phyloP scores from a whole-genome alignment of 92 coral and sea anemone genomes.

The Bergia sp. region DNA sequence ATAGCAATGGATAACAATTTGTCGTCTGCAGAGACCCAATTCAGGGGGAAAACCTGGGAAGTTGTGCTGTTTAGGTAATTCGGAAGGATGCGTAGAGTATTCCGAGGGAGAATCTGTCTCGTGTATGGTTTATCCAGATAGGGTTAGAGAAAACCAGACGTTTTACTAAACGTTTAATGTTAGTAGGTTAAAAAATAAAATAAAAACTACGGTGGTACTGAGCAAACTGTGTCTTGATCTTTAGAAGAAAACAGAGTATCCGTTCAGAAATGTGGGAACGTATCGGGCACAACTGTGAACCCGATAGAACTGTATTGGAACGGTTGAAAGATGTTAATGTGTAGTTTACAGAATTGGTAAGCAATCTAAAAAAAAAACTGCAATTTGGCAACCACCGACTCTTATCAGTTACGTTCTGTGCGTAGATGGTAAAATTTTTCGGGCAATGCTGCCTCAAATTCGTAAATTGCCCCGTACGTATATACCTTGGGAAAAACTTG shows the following conservation, averaged over 20 bases:
- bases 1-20: too few relatives aligned
- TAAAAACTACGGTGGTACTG: neutral
- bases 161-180: neutral
- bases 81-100: neutral
- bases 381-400: constrained; percentile 9
- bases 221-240: neutral
- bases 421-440: too few relatives aligned
- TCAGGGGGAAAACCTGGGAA: neutral
- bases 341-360: neutral
- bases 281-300: neutral
- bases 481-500: too few relatives aligned
- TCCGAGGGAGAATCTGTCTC: neutral
- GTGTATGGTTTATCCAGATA: neutral
- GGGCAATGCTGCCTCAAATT: too few relatives aligned
- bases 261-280: neutral
- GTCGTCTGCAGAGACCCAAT: too few relatives aligned
- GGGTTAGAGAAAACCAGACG: neutral
- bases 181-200: neutral
- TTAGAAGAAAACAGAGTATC: neutral
- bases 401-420: neutral
- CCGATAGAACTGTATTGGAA: neutral
- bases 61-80: neutral
- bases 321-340: neutral
- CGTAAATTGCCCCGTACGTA: too few relatives aligned
- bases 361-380: neutral